Base-by-base conservation (phyloP, 2,888 invertebrate genomes). In the Drosophila quinaria region DNA sequence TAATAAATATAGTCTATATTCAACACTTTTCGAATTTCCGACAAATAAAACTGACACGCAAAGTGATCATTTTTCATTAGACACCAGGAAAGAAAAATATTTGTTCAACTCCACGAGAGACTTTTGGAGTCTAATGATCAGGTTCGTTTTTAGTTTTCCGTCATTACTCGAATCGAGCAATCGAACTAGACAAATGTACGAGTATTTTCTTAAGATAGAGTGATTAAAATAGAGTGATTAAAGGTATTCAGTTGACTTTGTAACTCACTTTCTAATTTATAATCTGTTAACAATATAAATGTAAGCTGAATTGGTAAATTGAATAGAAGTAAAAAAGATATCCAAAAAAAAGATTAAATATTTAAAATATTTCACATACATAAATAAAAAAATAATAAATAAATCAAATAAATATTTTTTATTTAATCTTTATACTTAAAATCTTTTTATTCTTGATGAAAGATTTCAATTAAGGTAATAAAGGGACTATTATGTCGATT, bases 61-160 rank as follows among this genome's bases (percentile, higher is more conserved):
- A 80, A 62, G 55, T 68, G 78, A 67, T 50, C 22, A 80, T 80
- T 80, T 83, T 74, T 80, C 84, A 77, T 52, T 31, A 31, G 41
- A 17, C 44, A 59, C 35, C 59, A 50, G 62, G 44, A 37, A 60
- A 37, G 11, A 10, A 4, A 4, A 49, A 29, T 31, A 54, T 47
- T 46, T 44, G 29, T 5, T 19, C n/a, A 25, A 41, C 42, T 56
- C n/a, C 42, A 22, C 15, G 1, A 59, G 22, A 10, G 17, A 46
- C 22, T 51, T n/a, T 25, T 29, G 47, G 25, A 31, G 17, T 17
- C 22, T 54, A 35, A 71, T 33, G 39, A 71, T 39, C 33, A 11
- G 33, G 6, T 54, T 17, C 1, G 5, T 8, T 50, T 59, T 10
- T 29, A 13, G 22, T 13, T 39, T 33, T 10, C 17, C 19, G 19